Base-by-base conservation (phyloP, 2,888 invertebrate species). In the Dimorphilus gyrociliatus region DNA sequence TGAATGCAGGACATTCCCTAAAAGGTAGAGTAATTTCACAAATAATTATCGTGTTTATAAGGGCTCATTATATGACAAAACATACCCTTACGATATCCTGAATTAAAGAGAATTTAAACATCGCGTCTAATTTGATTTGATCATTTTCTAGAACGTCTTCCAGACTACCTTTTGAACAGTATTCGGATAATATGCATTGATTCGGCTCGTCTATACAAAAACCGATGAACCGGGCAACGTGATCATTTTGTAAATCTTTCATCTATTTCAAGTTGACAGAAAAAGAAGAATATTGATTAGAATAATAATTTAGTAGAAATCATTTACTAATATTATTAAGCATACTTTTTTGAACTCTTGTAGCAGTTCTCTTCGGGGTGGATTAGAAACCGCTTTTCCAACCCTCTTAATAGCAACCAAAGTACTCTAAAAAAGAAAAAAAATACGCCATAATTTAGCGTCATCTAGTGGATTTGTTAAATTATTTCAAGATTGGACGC, bases 1-100 rank as follows among this genome's bases (percentile, higher is more conserved):
- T 94, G 94, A 1, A 97, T 69, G 57, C 86, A 94, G 40, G 78
- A 73, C 86, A 97, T 88, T 8, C 92, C 97, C 72, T 82, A 65
- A 1, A n/a, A n/a, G n/a, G n/a, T n/a, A n/a, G n/a, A n/a, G n/a
- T n/a, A n/a, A n/a, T n/a, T n/a, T n/a, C n/a, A n/a, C n/a, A n/a
- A n/a, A n/a, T n/a, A n/a, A n/a, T n/a, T n/a, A n/a, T n/a, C n/a
- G n/a, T n/a, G n/a, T n/a, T n/a, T n/a, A n/a, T n/a, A n/a, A n/a
- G n/a, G n/a, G n/a, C n/a, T n/a, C n/a, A n/a, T n/a, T n/a, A n/a
- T n/a, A n/a, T n/a, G n/a, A n/a, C n/a, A n/a, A n/a, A n/a, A n/a
- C 69, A 65, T 54, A 77, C 77, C 66, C 79, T 74, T 2, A 85
- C 79, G 42, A 92, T 78, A 57, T 92, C 92, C 55, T 85, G 84